Percentiles rank a stretch among this genome's conserved stretches.
Evolutionary conservation across 2,888 invertebrate genomes (phyloP).

Genomic region (Platycnemis pennipes): DNA sequence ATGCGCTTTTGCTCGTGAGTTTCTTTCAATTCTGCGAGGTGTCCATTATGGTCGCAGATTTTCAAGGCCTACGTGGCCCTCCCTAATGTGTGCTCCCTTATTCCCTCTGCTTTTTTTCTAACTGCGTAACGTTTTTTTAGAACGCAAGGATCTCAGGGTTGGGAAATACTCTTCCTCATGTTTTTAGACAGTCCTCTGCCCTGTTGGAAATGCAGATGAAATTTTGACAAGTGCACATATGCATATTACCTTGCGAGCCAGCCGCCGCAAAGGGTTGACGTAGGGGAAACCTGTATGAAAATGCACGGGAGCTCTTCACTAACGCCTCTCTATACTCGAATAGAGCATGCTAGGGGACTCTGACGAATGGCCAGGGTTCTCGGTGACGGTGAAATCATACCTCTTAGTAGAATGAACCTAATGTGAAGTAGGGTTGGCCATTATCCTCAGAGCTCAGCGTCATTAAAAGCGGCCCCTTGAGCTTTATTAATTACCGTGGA

Average conservation of each 20-base stretch:
- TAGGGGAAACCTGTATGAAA: too few relatives aligned
- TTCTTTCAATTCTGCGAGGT: neutral
- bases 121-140: neutral
- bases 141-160: too few relatives aligned
- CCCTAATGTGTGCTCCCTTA: neutral
- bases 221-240: too few relatives aligned
- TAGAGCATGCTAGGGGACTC: neutral
- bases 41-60: neutral
- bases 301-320: too few relatives aligned
- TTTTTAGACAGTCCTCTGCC: too few relatives aligned
- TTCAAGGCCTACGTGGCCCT: neutral
- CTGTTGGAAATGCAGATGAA: too few relatives aligned
- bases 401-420: neutral
- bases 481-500: conserved; percentile 15
- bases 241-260: too few relatives aligned
- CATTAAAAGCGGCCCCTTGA: conserved; percentile 12
- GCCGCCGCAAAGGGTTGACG: too few relatives aligned
- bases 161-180: too few relatives aligned
- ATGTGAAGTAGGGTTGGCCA: neutral
- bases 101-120: neutral
- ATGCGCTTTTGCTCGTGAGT: neutral
- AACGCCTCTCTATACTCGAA: too few relatives aligned
- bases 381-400: neutral
- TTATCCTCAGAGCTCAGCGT: neutral
- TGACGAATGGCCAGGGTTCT: neutral